These are phyloP conservation scores for Eucriotettix oculatus DNA, from an alignment of 2,888 invertebrate genomes.

Conservation along the genomic window DNA sequence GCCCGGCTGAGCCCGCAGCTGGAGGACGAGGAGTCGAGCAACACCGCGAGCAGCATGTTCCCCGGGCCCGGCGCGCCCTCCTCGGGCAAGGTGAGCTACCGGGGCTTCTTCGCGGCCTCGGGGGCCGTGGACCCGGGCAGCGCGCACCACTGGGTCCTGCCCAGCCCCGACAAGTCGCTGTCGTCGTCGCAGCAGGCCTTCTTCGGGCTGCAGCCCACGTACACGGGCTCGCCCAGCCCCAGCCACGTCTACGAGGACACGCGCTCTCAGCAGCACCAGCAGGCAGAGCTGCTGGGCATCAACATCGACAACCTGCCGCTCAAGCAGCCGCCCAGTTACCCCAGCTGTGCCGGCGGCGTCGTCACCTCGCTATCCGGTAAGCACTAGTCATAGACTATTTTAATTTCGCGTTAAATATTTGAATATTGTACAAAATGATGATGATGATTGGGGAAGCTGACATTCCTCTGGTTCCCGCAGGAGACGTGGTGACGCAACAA, in stretches of 20 bases:
- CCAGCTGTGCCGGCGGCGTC: conserved; percentile 26
- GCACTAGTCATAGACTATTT: too few relatives aligned
- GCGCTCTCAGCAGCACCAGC: conserved; percentile 35
- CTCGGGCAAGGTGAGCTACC: conserved; percentile 31
- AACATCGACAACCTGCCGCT: conserved; percentile 40
- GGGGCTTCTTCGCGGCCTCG: conserved; percentile 56
- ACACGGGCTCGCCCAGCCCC: conserved; percentile 18
- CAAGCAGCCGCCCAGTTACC: conserved; percentile 46
- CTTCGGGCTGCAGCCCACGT: conserved; percentile 21
- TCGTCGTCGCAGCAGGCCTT: conserved; percentile 25
- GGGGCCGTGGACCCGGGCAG: conserved; percentile 39
- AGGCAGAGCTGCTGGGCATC: conserved; percentile 39
- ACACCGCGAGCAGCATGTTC: conserved; percentile 46
- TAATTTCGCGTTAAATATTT: too few relatives aligned
- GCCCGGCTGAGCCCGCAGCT: conserved; percentile 4
- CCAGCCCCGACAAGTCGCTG: conserved; percentile 44
- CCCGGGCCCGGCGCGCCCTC: conserved; percentile 19
- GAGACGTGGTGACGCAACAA: conserved; percentile 30
- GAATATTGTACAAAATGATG: too few relatives aligned
- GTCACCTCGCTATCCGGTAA: conserved; percentile 6
- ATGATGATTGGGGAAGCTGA: too few relatives aligned
- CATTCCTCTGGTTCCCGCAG: too few relatives aligned
- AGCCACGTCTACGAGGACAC: conserved; percentile 45
- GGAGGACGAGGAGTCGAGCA: conserved; percentile 49
- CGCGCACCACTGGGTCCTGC: conserved; percentile 45